A percentile compares a stretch with the other conserved stretches of the same genome.
Evolutionary conservation across 1,140 invertebrate genomes (phyloP).

Genomic region (Manduca sexta): DNA sequence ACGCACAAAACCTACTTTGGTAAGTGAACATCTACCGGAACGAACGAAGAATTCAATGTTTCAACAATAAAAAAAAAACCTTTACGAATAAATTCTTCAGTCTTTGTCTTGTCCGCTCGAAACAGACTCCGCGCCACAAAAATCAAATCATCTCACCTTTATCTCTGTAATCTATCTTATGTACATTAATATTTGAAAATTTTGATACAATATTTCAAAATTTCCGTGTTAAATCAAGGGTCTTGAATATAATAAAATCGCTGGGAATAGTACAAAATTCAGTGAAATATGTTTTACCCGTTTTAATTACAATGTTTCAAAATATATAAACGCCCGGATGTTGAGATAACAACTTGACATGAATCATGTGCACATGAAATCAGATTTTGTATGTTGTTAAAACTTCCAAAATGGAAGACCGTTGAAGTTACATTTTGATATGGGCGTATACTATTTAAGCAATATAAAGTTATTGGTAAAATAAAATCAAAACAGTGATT

Average conservation of each 20-base stretch:
- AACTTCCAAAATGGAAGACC: no score
- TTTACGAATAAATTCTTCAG: constrained; percentile 21
- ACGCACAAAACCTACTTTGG: no score
- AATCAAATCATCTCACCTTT: constrained; percentile 6
- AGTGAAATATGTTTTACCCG: neutral
- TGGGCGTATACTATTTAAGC: no score
- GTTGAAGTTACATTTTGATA: no score
- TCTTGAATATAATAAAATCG: neutral
- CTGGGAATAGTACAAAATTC: neutral
- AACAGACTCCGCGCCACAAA: constrained; percentile 7
- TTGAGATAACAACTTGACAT: no score
- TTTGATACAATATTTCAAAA: constrained; percentile 1
- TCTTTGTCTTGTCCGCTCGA: constrained; percentile 19
- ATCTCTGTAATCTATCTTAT: neutral
- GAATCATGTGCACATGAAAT: no score
- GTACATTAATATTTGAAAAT: neutral
- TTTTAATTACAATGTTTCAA: constrained; percentile 2
- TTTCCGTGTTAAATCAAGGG: neutral
- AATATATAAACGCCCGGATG: neutral
- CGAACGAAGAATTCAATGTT: no score
- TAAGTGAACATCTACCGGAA: no score
- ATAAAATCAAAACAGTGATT: no score
- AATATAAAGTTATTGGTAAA: no score
- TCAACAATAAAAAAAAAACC: neutral
- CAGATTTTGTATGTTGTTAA: no score